Evolutionary conservation across 2,888 invertebrate genomes (phyloP).

Genomic region (Drosophila eohydei): DNA sequence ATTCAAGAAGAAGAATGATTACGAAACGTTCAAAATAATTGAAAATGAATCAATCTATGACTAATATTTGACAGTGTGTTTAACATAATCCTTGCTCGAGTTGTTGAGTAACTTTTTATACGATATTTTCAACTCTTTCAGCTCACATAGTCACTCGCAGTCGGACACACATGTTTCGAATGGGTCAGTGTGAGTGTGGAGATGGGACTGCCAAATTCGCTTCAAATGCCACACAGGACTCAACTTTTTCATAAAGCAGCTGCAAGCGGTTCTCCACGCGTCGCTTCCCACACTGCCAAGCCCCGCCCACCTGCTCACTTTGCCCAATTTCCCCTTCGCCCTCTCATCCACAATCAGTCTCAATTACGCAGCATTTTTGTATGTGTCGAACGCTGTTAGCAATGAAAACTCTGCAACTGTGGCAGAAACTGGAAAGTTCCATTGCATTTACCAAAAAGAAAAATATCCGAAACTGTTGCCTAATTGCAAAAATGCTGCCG

Average conservation of each 20-base stretch:
- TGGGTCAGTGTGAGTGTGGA: slow-evolving; percentile 21
- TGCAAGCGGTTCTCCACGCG: slow-evolving; percentile 9
- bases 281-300: no score
- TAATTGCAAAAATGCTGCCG: slow-evolving; percentile 78
- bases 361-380: slow-evolving; percentile 75
- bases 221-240: slow-evolving; percentile 39
- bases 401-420: slow-evolving; percentile 69
- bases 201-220: slow-evolving; percentile 49
- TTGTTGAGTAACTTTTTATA: slow-evolving; percentile 40
- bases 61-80: not conserved
- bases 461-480: slow-evolving; percentile 73
- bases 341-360: slow-evolving; percentile 69
- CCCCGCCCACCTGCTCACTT: not conserved
- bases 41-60: not conserved
- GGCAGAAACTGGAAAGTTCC: slow-evolving; percentile 65
- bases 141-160: slow-evolving; percentile 7
- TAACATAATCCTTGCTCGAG: slow-evolving; percentile 17
- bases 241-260: slow-evolving; percentile 47
- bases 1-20: not conserved
- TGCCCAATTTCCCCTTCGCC: slow-evolving; percentile 1
- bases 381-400: slow-evolving; percentile 76
- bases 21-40: not conserved
- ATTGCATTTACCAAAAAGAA: slow-evolving; percentile 63
- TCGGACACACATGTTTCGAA: not conserved
- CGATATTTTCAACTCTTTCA: slow-evolving; percentile 22